Percentiles rank a stretch among this genome's conserved stretches.
Evolutionary conservation across 2,888 invertebrate genomes (phyloP).

Genomic region (Oligia strigilis): DNA sequence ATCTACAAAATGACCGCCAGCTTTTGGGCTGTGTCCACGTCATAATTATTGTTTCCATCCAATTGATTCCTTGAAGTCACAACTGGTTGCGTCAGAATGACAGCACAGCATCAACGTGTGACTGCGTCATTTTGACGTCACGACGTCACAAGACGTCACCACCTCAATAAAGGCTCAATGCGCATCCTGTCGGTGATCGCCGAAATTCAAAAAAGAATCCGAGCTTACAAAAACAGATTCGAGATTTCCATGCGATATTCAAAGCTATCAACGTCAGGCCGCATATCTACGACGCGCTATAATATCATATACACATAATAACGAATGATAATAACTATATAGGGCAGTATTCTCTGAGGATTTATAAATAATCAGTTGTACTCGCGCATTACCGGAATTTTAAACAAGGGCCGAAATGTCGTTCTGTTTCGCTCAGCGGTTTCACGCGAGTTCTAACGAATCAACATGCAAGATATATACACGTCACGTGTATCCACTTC

Average conservation of each 20-base stretch:
- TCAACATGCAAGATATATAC: slow-evolving; percentile 22
- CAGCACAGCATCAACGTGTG: slow-evolving; percentile 30
- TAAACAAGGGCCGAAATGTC: slow-evolving; percentile 30
- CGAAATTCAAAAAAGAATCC: slow-evolving; percentile 23
- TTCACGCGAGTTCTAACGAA: slow-evolving; percentile 25
- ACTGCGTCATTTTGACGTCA: slow-evolving; percentile 16
- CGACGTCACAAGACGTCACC: slow-evolving; percentile 30
- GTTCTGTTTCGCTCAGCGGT: slow-evolving; percentile 9
- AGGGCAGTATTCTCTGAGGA: slow-evolving; percentile 31
- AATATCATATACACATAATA: slow-evolving; percentile 24
- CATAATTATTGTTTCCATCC: slow-evolving; percentile 19
- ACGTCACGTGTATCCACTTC: slow-evolving; percentile 18
- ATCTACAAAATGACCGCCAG: slow-evolving; percentile 12
- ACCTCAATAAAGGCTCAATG: slow-evolving; percentile 46
- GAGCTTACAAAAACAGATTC: slow-evolving; percentile 34
- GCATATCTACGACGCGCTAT: slow-evolving; percentile 23
- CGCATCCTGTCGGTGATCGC: background rate
- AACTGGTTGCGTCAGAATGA: slow-evolving; percentile 11
- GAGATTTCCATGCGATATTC: slow-evolving; percentile 34
- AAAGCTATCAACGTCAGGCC: slow-evolving; percentile 16
- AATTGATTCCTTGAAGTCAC: slow-evolving; percentile 22
- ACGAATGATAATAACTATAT: slow-evolving; percentile 18
- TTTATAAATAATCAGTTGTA: slow-evolving; percentile 15
- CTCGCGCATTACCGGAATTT: slow-evolving; percentile 23
- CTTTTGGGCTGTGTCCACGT: slow-evolving; percentile 35